These are phyloP conservation scores for Podarcis siculus DNA, from an alignment of 2,797 vertebrate genomes.

Conservation along the genomic window DNA sequence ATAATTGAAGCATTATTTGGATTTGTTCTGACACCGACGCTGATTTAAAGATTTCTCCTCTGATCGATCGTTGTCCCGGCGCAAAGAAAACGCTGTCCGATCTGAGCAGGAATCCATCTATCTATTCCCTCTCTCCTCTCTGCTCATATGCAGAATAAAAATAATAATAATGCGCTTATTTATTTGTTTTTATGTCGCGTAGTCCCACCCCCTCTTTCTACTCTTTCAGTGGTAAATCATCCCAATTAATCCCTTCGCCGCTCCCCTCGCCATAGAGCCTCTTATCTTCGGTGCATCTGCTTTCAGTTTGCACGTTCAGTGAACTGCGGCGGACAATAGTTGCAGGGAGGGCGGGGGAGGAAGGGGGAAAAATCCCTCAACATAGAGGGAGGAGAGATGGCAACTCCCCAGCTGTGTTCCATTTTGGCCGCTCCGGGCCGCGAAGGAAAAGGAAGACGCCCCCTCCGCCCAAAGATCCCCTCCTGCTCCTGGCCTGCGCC, in stretches of 20 bases:
- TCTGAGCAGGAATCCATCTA: constrained; percentile 10
- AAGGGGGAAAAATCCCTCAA: constrained; percentile 76
- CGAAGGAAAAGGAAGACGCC: constrained; percentile 52
- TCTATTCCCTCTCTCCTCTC: background rate
- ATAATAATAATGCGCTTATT: background rate
- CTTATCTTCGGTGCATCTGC: constrained; percentile 74
- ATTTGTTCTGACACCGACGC: constrained; percentile 82
- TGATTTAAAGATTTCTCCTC: constrained; percentile 82
- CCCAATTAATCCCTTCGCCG: background rate
- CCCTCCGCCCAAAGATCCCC: background rate
- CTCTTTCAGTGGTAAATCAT: constrained; percentile 2
- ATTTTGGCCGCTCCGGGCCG: constrained; percentile 71
- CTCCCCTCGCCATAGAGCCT: background rate
- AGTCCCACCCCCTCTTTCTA: no score
- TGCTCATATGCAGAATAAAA: background rate
- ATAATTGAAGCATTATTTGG: constrained; percentile 86
- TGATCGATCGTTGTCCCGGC: constrained; percentile 79
- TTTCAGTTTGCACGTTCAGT: constrained; percentile 81
- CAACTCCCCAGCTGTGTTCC: constrained; percentile 77
- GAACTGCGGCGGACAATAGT: constrained; percentile 76
- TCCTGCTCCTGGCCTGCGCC: constrained; percentile 19
- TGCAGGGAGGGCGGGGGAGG: no score
- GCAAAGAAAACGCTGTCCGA: constrained; percentile 77
- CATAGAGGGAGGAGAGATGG: constrained; percentile 73
- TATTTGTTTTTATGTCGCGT: background rate